Evolutionary conservation across 2,888 invertebrate species (phyloP).

Genomic region (Diaprepes abbreviatus): DNA sequence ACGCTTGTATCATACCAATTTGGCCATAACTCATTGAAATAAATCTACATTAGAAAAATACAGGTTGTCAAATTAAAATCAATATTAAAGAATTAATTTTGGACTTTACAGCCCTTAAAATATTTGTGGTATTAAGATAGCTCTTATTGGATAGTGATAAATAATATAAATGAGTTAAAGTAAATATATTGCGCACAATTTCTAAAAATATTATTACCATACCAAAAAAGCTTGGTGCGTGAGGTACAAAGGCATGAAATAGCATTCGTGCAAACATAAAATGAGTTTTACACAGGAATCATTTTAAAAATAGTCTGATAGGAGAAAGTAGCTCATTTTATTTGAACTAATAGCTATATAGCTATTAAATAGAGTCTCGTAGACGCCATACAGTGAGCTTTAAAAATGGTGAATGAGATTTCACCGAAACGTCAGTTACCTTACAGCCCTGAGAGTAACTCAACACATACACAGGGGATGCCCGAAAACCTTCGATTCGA

Average conservation of each 20-base stretch:
- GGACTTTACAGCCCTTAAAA: slow-evolving; percentile 48
- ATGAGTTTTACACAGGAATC: slow-evolving; percentile 23
- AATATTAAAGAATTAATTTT: background rate
- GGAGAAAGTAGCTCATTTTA: slow-evolving; percentile 6
- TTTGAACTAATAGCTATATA: no score
- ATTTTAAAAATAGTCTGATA: background rate
- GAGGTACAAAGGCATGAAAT: slow-evolving; percentile 18
- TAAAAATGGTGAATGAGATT: no score
- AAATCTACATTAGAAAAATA: slow-evolving; percentile 75
- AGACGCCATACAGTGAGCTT: no score
- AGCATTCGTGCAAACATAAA: no score
- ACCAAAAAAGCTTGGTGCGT: no score
- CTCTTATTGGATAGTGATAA: no score
- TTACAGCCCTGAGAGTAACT: no score
- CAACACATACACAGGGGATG: no score
- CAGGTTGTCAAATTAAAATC: slow-evolving; percentile 6
- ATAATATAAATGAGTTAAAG: no score
- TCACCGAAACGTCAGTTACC: no score
- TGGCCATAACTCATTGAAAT: slow-evolving; percentile 99
- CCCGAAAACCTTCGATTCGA: no score
- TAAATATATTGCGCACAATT: background rate
- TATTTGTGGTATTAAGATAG: slow-evolving; percentile 1
- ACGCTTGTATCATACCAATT: slow-evolving; percentile 99
- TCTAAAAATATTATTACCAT: background rate
- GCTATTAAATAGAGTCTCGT: no score